These are phyloP conservation scores for Patella ulyssiponensis DNA, from an alignment of 2,888 invertebrate genomes.

Conservation along the genomic window DNA sequence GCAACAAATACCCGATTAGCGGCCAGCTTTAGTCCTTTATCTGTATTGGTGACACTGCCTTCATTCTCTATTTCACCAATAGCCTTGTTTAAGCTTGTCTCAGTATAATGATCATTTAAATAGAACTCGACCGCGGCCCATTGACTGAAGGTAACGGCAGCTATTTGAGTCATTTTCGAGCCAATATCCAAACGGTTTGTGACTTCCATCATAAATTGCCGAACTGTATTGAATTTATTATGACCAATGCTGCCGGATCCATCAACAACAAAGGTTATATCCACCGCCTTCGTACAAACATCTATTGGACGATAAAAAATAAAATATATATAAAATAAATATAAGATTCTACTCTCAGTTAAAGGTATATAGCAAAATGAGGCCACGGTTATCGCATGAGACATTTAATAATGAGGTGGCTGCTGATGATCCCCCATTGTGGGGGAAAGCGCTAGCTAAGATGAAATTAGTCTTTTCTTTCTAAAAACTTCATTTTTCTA, in stretches of 20 bases:
- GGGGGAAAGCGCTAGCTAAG: too few relatives aligned
- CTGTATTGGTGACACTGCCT: not conserved
- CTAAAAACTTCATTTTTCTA: too few relatives aligned
- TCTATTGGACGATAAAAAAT: too few relatives aligned
- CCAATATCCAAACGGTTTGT: constrained; percentile 16
- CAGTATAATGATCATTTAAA: not conserved
- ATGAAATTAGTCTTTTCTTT: too few relatives aligned
- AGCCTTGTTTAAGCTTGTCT: not conserved
- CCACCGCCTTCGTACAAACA: constrained; percentile 2
- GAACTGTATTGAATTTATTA: constrained; percentile 4
- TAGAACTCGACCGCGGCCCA: not conserved
- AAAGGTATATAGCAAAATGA: too few relatives aligned
- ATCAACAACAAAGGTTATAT: constrained; percentile 25
- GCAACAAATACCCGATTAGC: constrained; percentile 1
- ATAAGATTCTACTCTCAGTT: too few relatives aligned
- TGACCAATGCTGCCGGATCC: constrained; percentile 23
- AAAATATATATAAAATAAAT: too few relatives aligned
- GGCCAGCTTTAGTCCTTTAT: constrained; percentile 12
- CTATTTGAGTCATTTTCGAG: constrained; percentile 8
- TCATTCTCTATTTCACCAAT: not conserved
- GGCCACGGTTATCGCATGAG: too few relatives aligned
- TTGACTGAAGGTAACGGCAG: constrained; percentile 2
- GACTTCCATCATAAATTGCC: constrained; percentile 13
- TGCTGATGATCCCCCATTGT: too few relatives aligned
- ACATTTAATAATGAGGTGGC: too few relatives aligned